Percentiles rank a stretch among this genome's conserved stretches.
Conservation (phyloP, 2,113 vertebrate genomes). For the Lagenorhynchus albirostris region DNA sequence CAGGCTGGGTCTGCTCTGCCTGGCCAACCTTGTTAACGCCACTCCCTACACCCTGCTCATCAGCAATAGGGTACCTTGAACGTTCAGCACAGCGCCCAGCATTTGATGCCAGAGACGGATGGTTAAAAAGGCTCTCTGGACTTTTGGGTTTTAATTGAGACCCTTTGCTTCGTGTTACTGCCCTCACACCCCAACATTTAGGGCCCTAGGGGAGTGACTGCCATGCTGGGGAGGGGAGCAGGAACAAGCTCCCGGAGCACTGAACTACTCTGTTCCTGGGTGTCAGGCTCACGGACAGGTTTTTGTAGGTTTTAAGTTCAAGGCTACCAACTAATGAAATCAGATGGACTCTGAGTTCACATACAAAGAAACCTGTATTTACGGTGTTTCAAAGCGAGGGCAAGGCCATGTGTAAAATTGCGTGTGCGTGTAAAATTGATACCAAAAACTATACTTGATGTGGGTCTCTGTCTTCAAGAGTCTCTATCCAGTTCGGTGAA, state of each 20-base stretch:
- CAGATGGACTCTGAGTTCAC: neutral
- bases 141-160: neutral
- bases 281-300: neutral
- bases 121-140: neutral
- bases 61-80: neutral
- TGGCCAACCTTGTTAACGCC: neutral
- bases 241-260: neutral
- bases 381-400: neutral
- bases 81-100: neutral
- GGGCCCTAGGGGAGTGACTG: neutral
- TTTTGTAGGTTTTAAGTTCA: conserved; percentile 39
- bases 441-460: neutral
- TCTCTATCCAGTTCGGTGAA: conserved; percentile 1
- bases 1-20: neutral
- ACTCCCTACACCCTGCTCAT: neutral
- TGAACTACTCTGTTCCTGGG: neutral
- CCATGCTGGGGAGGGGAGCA: neutral
- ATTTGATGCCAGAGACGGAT: neutral
- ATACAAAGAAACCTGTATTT: conserved; percentile 9
- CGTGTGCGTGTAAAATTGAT: neutral
- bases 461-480: neutral
- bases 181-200: neutral
- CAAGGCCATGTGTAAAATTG: neutral
- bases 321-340: conserved; percentile 25
- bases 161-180: neutral